A percentile compares a stretch with the other conserved stretches of the same genome.
These are phyloP conservation scores for Disparrhopalites patrizii DNA, from an alignment of 2,888 invertebrate genomes.

Conservation along the genomic window DNA sequence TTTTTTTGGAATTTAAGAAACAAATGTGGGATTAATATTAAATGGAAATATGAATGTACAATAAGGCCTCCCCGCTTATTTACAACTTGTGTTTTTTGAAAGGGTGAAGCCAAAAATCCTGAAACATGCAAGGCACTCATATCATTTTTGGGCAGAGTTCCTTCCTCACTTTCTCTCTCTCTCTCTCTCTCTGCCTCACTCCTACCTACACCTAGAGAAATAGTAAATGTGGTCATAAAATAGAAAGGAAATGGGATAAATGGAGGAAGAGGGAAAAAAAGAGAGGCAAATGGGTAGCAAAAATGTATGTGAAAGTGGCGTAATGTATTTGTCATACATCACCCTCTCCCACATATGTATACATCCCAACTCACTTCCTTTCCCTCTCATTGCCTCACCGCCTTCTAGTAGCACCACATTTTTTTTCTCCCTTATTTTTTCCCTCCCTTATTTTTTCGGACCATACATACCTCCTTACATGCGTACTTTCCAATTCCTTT, in stretches of 20 bases:
- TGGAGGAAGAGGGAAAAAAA: not conserved
- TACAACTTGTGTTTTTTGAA: not conserved
- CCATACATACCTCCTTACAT: too few relatives aligned
- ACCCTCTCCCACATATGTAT: too few relatives aligned
- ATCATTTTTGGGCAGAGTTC: too few relatives aligned
- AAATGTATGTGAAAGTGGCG: not conserved
- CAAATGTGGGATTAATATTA: not conserved
- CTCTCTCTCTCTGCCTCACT: not conserved
- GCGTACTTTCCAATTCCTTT: not conserved
- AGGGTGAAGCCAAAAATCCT: too few relatives aligned
- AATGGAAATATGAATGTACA: not conserved
- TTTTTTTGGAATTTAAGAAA: too few relatives aligned
- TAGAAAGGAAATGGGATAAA: not conserved
- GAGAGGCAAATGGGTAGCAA: not conserved
- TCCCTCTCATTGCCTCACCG: not conserved
- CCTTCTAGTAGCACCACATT: not conserved
- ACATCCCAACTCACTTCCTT: too few relatives aligned
- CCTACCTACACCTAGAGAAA: not conserved
- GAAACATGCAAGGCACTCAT: too few relatives aligned
- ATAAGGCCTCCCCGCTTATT: not conserved
- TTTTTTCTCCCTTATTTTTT: too few relatives aligned
- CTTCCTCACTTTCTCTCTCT: not conserved
- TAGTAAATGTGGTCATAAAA: constrained; percentile 1
- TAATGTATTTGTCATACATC: not conserved
- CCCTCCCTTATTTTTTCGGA: too few relatives aligned